phyloP scores from a whole-genome alignment of 1,140 invertebrate species.

The Carposina sasakii region DNA sequence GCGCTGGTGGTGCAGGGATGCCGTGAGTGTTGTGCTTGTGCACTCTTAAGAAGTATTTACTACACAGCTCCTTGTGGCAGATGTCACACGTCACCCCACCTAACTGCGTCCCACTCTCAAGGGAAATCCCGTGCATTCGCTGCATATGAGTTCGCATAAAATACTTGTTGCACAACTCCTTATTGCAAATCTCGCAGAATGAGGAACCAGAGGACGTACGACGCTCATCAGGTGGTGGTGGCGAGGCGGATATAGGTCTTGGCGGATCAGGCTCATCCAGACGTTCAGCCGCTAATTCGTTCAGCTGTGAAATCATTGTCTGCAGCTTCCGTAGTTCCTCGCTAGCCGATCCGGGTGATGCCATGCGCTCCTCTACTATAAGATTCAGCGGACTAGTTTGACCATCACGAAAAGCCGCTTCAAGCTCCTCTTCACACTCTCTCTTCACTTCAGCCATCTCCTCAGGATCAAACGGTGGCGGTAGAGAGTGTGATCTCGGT shows the following conservation, averaged over 20 bases:
- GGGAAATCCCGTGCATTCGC: constrained; percentile 98
- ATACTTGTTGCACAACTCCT: constrained; percentile 99
- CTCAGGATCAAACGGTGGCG: constrained; percentile 62
- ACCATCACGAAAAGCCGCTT: constrained; percentile 51
- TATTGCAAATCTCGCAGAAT: constrained; percentile 99
- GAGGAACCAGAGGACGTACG: constrained; percentile 80
- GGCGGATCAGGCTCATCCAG: constrained; percentile 51
- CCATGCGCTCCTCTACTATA: constrained; percentile 66
- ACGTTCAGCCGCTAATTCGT: constrained; percentile 80
- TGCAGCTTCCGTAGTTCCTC: constrained; percentile 91
- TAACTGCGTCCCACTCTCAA: constrained; percentile 92
- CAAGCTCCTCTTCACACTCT: constrained; percentile 58
- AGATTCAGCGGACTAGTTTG: constrained; percentile 67
- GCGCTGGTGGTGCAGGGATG: constrained; percentile 77
- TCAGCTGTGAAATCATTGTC: constrained; percentile 92
- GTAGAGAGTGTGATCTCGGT: constrained; percentile 58
- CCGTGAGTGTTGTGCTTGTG: constrained; percentile 99
- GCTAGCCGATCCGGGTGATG: constrained; percentile 75
- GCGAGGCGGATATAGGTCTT: constrained; percentile 48
- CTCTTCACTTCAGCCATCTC: constrained; percentile 62
- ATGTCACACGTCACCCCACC: constrained; percentile 96
- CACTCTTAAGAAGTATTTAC: constrained; percentile 96
- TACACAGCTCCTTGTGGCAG: constrained; percentile 97
- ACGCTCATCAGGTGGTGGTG: constrained; percentile 51
- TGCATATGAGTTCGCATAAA: constrained; percentile 99